Base-by-base conservation (phyloP, 2,888 invertebrate species). In the Microplitis deprimator region DNA sequence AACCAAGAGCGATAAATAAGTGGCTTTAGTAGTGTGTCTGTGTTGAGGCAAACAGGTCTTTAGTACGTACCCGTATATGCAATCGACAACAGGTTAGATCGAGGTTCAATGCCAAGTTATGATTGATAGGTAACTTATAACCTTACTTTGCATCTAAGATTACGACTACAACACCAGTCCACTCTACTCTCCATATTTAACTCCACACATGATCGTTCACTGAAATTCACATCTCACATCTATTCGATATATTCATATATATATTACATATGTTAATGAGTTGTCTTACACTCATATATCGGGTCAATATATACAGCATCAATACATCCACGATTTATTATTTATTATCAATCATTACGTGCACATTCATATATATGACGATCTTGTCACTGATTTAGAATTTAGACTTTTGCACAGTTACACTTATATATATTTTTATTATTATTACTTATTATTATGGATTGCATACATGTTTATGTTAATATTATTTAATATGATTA, bases 81-180 rank as follows among this genome's bases (percentile, higher is more conserved):
- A 50, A 50, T 50, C 50, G 50, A 50, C 50, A 50, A 50, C 50
- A 67, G 68, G 76, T 77, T 77, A 73, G 83, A 82, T 77, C 72
- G 72, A 78, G 83, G 86, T 87, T 88, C 88, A 87, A 88, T 88
- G 88, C 84, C 87, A 87, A 85, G 80, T 81, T 80, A 79, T 87
- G 87, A 88, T 88, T 87, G 88, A 88, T 88, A 83, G 87, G 84
- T 85, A 86, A 86, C 86, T 86, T 85, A 83, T 87, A 87, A 88
- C 87, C 87, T 87, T 84, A 83, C 82, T 86, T 87, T 84, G 85
- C 87, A 87, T 85, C 83, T 80, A 77, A 79, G 84, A 85, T 86
- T 86, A 83, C 83, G 83, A 50, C 50, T 50, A 50, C 13, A 50
- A 50, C 50, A 50, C 10, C 50, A 50, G 50, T 50, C 50, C 50